Evolutionary conservation across 2,797 vertebrate species (phyloP).

Genomic region (Ptychadena robeensis): DNA sequence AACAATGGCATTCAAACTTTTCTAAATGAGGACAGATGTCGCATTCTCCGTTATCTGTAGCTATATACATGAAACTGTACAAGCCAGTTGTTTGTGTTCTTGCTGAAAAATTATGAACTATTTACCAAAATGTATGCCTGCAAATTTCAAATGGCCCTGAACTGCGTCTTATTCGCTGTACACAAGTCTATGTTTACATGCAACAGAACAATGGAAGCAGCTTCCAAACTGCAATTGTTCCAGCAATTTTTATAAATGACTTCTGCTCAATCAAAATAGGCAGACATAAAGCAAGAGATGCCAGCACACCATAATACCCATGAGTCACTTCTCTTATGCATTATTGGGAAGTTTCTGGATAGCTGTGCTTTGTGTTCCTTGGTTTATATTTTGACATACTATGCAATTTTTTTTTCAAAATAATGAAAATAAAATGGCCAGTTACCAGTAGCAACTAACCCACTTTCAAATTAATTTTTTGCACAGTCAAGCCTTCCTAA

Average conservation of each 20-base stretch:
- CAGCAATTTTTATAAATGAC: not conserved
- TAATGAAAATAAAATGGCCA: too few relatives aligned
- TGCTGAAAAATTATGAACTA: not conserved
- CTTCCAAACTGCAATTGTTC: not conserved
- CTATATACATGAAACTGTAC: not conserved
- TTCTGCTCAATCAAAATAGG: not conserved
- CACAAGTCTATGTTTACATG: not conserved
- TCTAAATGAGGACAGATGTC: not conserved
- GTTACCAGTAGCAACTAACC: too few relatives aligned
- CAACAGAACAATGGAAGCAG: not conserved
- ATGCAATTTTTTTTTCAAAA: too few relatives aligned
- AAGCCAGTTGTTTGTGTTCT: not conserved
- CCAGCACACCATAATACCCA: not conserved
- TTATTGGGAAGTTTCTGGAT: not conserved
- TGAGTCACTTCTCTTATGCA: not conserved
- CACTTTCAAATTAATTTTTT: too few relatives aligned
- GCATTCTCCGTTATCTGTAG: not conserved
- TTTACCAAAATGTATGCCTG: not conserved
- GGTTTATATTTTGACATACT: too few relatives aligned
- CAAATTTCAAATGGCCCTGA: not conserved
- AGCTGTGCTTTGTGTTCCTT: too few relatives aligned
- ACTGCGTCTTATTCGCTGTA: not conserved
- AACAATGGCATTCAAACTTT: not conserved
- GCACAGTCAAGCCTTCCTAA: too few relatives aligned
- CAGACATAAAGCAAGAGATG: not conserved